Evolutionary conservation across 2,888 invertebrate species (phyloP).

Genomic region (Neoscelio sp.): DNA sequence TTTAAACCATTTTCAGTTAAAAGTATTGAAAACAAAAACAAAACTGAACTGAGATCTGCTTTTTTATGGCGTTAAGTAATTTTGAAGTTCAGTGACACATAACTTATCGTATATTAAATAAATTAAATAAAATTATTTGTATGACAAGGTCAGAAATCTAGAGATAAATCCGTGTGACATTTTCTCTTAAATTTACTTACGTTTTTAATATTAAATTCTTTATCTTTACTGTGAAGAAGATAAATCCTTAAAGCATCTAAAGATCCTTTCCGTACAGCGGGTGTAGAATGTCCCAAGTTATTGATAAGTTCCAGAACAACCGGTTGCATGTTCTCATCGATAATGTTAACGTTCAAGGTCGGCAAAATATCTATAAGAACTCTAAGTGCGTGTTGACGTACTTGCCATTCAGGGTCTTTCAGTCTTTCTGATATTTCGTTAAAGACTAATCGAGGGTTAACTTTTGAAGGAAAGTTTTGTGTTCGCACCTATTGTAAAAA

Average conservation of each 20-base stretch:
- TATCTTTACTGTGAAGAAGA: slow-evolving; percentile 87
- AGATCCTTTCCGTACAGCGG: slow-evolving; percentile 92
- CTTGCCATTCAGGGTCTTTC: slow-evolving; percentile 92
- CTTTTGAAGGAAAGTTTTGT: slow-evolving; percentile 88
- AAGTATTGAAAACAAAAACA: too few species aligned
- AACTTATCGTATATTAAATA: too few species aligned
- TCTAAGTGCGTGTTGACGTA: slow-evolving; percentile 91
- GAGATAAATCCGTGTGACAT: too few species aligned
- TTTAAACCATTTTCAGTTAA: too few species aligned
- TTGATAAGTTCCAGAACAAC: slow-evolving; percentile 88
- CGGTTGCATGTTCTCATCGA: slow-evolving; percentile 88
- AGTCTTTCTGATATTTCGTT: slow-evolving; percentile 89
- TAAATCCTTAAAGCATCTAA: slow-evolving; percentile 90
- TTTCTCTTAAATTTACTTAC: slow-evolving; percentile 21
- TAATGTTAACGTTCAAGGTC: slow-evolving; percentile 85
- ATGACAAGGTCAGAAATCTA: too few species aligned
- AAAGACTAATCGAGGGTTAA: slow-evolving; percentile 88
- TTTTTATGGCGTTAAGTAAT: too few species aligned
- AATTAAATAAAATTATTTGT: too few species aligned
- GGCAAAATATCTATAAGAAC: slow-evolving; percentile 92
- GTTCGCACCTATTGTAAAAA: slow-evolving; percentile 85
- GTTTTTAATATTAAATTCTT: slow-evolving; percentile 86
- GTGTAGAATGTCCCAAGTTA: slow-evolving; percentile 92
- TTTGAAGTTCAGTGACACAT: too few species aligned
- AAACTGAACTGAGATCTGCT: too few species aligned